Conservation (phyloP, 2,888 invertebrate genomes). For the Yponomeuta malinellus region DNA sequence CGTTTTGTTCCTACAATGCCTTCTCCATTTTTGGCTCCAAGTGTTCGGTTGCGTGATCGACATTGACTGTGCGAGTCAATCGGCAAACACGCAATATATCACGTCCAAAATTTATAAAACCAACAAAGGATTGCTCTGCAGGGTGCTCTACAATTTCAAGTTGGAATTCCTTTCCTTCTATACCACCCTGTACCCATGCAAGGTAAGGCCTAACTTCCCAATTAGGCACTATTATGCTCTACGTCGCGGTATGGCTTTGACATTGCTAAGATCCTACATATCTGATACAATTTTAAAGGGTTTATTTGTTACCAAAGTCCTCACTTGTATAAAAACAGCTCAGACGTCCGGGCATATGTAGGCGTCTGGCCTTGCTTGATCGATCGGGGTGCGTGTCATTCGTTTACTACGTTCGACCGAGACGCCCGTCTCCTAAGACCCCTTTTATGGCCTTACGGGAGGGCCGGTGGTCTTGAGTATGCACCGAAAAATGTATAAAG, state of each 20-base stretch:
- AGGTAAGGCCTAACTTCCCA: neutral
- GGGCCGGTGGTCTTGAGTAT: neutral
- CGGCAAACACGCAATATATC: neutral
- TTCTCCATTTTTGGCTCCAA: neutral
- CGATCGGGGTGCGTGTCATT: constrained; percentile 57
- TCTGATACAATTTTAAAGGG: neutral
- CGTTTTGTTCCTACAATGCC: too few species aligned
- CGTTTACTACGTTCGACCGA: constrained; percentile 27
- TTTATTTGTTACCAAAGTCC: neutral
- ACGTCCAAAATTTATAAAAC: neutral
- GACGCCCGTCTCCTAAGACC: neutral
- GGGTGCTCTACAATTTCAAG: too few species aligned
- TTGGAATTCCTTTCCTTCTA: too few species aligned
- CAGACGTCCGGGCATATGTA: neutral
- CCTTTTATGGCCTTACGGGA: constrained; percentile 12
- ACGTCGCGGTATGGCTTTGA: neutral
- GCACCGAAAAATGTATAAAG: constrained; percentile 1
- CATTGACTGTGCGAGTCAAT: neutral
- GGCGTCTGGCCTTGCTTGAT: constrained; percentile 63
- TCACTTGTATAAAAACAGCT: neutral
- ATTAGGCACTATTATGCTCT: neutral
- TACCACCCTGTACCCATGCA: neutral
- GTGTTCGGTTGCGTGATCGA: neutral
- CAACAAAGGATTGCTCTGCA: neutral
- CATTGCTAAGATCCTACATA: neutral